Evolutionary conservation across 2,888 invertebrate species (phyloP).

Genomic region (Andricus quercusramuli): DNA sequence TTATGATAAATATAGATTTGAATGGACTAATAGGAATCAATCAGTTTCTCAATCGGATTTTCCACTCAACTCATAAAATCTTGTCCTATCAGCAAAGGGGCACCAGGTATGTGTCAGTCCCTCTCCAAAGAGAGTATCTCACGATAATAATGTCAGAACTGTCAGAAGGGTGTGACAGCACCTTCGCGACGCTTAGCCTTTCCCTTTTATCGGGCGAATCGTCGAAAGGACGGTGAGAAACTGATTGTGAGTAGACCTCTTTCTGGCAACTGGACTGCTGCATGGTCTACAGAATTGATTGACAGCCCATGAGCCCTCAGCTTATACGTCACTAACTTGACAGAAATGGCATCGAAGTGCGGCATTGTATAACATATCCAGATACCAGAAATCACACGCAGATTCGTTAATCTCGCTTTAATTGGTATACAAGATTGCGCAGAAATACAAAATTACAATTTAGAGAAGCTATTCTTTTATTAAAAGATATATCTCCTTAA

Average conservation of each 20-base stretch:
- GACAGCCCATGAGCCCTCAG: not conserved
- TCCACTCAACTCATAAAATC: not conserved
- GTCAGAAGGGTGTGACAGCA: conserved; percentile 21
- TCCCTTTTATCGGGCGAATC: conserved; percentile 29
- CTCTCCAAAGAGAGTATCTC: conserved; percentile 17
- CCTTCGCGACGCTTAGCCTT: conserved; percentile 37
- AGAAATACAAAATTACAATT: not conserved
- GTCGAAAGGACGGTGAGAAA: conserved; percentile 2
- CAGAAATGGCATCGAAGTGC: not conserved
- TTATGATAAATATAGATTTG: not conserved
- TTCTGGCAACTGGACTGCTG: not conserved
- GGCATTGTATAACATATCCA: not conserved
- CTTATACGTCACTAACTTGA: not conserved
- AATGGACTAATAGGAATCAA: not conserved
- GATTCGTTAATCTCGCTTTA: not conserved
- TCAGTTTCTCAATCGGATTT: conserved; percentile 12
- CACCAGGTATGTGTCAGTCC: not conserved
- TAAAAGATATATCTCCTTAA: not conserved
- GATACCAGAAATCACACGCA: not conserved
- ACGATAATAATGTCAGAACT: conserved; percentile 32
- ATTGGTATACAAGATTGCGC: not conserved
- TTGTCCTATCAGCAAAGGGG: not conserved
- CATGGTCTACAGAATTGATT: not conserved
- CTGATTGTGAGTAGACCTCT: not conserved
- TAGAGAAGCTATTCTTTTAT: not conserved